These are phyloP conservation scores for Polydrusus tereticollis DNA, from an alignment of 2,888 invertebrate species.

Conservation along the genomic window DNA sequence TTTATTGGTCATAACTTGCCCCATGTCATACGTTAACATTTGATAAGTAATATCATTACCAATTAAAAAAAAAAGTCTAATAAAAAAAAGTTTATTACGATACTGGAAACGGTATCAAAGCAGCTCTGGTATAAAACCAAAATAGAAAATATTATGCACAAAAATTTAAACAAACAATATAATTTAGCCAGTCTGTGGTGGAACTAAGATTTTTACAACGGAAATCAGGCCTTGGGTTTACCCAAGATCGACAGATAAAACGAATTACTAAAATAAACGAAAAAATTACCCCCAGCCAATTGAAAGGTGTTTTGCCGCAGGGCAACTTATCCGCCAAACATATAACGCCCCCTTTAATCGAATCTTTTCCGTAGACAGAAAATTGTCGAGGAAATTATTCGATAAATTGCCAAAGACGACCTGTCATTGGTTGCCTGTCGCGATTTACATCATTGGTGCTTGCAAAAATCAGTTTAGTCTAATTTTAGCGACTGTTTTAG, in stretches of 20 bases:
- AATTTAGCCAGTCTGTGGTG: too few species aligned
- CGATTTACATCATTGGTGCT: constrained; percentile 25
- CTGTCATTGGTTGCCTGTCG: constrained; percentile 24
- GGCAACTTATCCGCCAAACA: constrained; percentile 45
- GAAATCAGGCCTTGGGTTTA: background rate
- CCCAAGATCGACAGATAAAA: background rate
- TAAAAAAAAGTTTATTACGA: too few species aligned
- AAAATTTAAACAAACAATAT: too few species aligned
- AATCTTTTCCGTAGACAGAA: constrained; percentile 36
- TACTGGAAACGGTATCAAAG: too few species aligned
- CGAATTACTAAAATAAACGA: constrained; percentile 18
- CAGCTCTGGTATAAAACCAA: too few species aligned
- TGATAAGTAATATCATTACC: too few species aligned
- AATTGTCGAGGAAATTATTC: constrained; percentile 46
- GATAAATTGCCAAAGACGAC: constrained; percentile 33
- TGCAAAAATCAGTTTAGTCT: constrained; percentile 17
- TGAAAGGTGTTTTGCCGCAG: constrained; percentile 30
- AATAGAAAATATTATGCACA: too few species aligned
- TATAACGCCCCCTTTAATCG: constrained; percentile 38
- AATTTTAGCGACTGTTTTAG: constrained; percentile 9
- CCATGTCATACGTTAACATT: too few species aligned
- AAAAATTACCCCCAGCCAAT: constrained; percentile 25
- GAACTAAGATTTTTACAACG: background rate
- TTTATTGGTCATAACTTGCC: too few species aligned
- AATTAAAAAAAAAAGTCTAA: too few species aligned